phyloP scores from a whole-genome alignment of 1,140 invertebrate genomes.

The Melitaea cinxia region DNA sequence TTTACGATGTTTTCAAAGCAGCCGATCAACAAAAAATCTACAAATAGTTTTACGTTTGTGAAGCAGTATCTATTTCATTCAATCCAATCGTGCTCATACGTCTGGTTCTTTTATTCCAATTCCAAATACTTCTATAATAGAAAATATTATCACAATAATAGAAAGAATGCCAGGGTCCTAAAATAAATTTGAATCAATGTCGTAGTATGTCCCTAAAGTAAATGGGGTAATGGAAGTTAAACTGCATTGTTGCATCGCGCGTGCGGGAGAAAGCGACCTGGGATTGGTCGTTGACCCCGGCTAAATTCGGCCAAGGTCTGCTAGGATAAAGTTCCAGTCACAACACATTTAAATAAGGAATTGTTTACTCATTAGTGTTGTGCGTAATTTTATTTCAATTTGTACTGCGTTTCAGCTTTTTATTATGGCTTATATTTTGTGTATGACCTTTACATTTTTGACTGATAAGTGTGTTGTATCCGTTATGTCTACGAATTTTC shows the following conservation, averaged over 20 bases:
- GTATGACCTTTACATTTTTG: not conserved
- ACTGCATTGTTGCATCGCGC: slow-evolving; percentile 37
- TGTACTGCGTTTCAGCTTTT: not conserved
- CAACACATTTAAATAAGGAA: slow-evolving; percentile 24
- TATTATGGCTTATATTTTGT: not conserved
- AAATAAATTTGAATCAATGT: slow-evolving; percentile 1
- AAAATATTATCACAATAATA: not conserved
- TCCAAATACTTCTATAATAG: not conserved
- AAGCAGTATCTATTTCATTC: no score
- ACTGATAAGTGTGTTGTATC: not conserved
- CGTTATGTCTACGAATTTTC: not conserved
- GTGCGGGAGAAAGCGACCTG: slow-evolving; percentile 66
- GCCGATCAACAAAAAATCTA: no score
- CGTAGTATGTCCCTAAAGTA: not conserved
- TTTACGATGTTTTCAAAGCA: no score
- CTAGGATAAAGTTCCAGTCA: slow-evolving; percentile 42
- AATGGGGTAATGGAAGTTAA: slow-evolving; percentile 3
- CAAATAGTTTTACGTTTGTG: no score
- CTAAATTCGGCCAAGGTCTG: slow-evolving; percentile 78
- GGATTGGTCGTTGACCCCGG: slow-evolving; percentile 54
- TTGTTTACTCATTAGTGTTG: not conserved
- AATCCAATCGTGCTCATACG: no score
- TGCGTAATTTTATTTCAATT: not conserved
- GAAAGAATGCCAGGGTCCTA: not conserved
- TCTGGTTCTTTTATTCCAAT: not conserved